Evolutionary conservation across 2,797 vertebrate species (phyloP).

Genomic region (Sebastes itinus): DNA sequence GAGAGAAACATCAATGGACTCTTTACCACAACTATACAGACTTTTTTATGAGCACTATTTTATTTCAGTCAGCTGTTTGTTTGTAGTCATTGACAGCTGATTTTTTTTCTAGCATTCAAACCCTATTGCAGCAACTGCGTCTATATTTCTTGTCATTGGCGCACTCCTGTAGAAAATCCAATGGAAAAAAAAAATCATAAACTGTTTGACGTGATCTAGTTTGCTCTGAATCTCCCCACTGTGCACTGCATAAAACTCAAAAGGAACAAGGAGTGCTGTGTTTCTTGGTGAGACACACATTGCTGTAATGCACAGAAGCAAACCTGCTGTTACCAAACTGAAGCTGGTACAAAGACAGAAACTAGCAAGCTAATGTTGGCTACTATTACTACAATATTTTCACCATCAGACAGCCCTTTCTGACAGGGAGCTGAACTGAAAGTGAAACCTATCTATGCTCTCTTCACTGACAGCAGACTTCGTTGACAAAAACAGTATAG

Average conservation of each 20-base stretch:
- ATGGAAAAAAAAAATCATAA: not conserved
- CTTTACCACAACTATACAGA: not conserved
- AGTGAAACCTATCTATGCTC: not conserved
- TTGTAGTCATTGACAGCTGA: not conserved
- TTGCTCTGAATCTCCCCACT: not conserved
- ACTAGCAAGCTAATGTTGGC: not conserved
- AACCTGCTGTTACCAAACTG: not conserved
- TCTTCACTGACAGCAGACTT: not conserved
- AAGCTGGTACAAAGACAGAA: not conserved
- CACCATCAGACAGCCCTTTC: not conserved
- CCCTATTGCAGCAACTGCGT: too few species aligned
- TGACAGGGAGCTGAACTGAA: not conserved
- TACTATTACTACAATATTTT: not conserved
- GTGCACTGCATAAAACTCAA: not conserved
- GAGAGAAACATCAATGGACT: constrained; percentile 20
- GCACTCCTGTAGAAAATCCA: not conserved
- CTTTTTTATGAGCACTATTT: not conserved
- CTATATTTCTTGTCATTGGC: not conserved
- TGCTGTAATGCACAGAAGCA: not conserved
- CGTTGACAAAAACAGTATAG: not conserved
- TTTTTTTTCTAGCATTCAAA: too few species aligned
- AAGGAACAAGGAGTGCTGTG: not conserved
- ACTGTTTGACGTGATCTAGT: not conserved
- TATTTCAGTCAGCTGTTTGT: constrained; percentile 16
- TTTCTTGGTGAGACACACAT: constrained; percentile 7